phyloP scores from a whole-genome alignment of 2,797 vertebrate species.

The Delichon dasypus region DNA sequence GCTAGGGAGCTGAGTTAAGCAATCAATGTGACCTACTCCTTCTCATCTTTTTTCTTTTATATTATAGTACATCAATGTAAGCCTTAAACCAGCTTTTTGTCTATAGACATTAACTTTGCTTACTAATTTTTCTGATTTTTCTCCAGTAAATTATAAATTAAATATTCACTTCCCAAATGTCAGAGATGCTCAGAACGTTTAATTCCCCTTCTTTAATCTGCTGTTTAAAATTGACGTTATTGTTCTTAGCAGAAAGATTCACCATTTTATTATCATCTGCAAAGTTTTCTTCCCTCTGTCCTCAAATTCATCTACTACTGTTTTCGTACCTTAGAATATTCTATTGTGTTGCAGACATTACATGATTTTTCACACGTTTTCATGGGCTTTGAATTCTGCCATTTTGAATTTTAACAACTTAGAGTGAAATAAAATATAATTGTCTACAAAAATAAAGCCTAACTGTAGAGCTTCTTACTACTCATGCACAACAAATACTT shows the following conservation, averaged over 20 bases:
- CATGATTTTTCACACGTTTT: rapidly evolving
- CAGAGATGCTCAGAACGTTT: not conserved
- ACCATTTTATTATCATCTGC: not conserved
- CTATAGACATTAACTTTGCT: not conserved
- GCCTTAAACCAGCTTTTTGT: not conserved
- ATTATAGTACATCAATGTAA: not conserved
- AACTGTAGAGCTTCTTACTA: not conserved
- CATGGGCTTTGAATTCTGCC: not conserved
- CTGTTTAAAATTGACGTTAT: not conserved
- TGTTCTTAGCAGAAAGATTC: not conserved
- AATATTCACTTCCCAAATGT: not conserved
- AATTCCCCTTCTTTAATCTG: not conserved
- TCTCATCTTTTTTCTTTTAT: not conserved
- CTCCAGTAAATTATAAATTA: not conserved
- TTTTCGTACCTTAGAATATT: not conserved
- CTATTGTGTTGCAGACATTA: not conserved
- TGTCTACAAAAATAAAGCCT: not conserved
- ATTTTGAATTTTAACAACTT: not conserved
- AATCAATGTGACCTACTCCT: not conserved
- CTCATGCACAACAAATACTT: not conserved
- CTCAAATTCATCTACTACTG: not conserved
- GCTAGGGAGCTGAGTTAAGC: not conserved
- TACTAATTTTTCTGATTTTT: not conserved
- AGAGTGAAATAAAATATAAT: not conserved
- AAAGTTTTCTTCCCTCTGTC: not conserved